These are phyloP conservation scores for Centroberyx gerrardi DNA, from an alignment of 2,797 vertebrate genomes.

Conservation along the genomic window DNA sequence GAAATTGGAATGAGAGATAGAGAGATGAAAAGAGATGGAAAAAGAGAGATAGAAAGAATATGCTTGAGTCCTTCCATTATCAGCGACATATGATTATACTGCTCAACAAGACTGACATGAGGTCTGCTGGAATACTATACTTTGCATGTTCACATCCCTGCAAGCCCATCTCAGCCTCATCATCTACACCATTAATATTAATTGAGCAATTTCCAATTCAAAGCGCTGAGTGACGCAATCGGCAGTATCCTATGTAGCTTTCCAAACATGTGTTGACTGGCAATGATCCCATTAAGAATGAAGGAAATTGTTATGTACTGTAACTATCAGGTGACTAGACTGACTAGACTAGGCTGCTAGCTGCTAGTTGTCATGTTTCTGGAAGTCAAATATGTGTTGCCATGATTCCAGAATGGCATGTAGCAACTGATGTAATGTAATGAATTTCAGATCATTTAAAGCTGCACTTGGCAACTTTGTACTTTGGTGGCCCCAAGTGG, in stretches of 20 bases:
- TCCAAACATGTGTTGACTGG: slow-evolving; percentile 20
- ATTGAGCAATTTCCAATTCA: slow-evolving; percentile 39
- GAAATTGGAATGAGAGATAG: neutral
- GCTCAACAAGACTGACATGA: slow-evolving; percentile 3
- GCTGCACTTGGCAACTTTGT: too few relatives aligned
- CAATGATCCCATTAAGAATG: slow-evolving; percentile 13
- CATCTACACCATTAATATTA: slow-evolving; percentile 42
- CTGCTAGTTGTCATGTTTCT: neutral
- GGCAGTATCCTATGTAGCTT: slow-evolving; percentile 17
- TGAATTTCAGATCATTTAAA: neutral
- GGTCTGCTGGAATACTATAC: neutral
- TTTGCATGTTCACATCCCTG: neutral
- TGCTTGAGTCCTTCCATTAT: too few relatives aligned
- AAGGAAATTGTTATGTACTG: neutral
- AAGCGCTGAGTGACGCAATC: slow-evolving; percentile 14
- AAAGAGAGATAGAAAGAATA: slow-evolving; percentile 2
- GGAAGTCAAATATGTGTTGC: neutral
- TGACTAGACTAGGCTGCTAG: neutral
- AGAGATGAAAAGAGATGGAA: neutral
- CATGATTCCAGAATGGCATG: neutral
- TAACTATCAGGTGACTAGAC: too few relatives aligned
- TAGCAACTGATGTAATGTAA: neutral
- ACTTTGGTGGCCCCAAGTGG: too few relatives aligned
- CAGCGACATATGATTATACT: slow-evolving; percentile 7
- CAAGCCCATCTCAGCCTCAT: slow-evolving; percentile 4